These are phyloP conservation scores for Anguilla pacifica DNA, from an alignment of 2,797 vertebrate species.

Conservation along the genomic window DNA sequence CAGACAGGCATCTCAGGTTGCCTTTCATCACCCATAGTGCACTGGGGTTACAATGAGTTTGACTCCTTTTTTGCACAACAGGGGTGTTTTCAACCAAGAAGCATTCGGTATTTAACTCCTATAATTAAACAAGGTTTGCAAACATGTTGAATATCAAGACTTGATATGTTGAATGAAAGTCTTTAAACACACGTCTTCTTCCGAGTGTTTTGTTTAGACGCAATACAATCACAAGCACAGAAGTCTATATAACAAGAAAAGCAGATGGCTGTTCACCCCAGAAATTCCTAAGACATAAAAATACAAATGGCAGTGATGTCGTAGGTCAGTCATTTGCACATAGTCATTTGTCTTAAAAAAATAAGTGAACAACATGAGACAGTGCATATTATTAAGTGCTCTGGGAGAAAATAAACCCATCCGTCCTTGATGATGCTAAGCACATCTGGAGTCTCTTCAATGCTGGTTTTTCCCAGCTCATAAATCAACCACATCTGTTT, in stretches of 20 bases:
- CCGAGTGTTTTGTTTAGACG: not conserved
- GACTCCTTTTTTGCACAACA: not conserved
- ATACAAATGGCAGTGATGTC: not conserved
- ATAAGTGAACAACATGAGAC: not conserved
- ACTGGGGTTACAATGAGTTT: not conserved
- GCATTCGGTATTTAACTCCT: not conserved
- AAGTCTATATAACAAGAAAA: not conserved
- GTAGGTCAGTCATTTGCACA: not conserved
- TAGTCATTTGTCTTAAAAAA: not conserved
- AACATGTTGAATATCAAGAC: not conserved
- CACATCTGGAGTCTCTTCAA: slow-evolving; percentile 59
- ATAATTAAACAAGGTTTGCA: not conserved
- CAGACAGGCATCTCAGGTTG: slow-evolving; percentile 40
- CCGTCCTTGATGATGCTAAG: slow-evolving; percentile 67
- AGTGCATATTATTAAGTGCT: not conserved
- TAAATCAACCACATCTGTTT: slow-evolving; percentile 72
- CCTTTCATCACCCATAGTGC: slow-evolving; percentile 40
- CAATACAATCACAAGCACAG: not conserved
- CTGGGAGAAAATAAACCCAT: slow-evolving; percentile 52
- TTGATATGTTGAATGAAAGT: not conserved
- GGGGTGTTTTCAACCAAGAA: not conserved
- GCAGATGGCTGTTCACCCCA: not conserved
- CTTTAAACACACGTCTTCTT: not conserved
- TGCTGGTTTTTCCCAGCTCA: slow-evolving; percentile 54
- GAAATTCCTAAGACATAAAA: not conserved